phyloP scores from a whole-genome alignment of 2,113 vertebrate genomes.

The Lepus timidus region DNA sequence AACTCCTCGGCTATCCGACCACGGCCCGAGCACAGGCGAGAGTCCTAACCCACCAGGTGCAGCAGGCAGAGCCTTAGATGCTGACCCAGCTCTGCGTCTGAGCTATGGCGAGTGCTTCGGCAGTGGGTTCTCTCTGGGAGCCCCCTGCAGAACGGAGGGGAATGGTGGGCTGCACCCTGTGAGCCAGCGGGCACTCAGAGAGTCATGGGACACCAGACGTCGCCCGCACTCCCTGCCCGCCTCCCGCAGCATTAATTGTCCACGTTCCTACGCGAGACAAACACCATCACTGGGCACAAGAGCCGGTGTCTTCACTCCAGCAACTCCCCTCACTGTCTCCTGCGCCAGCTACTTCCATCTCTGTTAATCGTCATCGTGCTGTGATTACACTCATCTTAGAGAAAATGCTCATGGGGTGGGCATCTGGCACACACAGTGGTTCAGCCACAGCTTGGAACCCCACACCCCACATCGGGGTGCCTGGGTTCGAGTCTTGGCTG shows the following conservation, averaged over 20 bases:
- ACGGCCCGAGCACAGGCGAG: not conserved
- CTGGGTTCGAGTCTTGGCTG: too few species aligned
- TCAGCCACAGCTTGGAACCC: too few species aligned
- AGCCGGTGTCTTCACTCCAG: not conserved
- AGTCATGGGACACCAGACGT: not conserved
- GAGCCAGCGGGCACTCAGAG: not conserved
- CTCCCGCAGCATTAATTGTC: slow-evolving; percentile 55
- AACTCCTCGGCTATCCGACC: not conserved
- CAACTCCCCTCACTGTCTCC: not conserved
- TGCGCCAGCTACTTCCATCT: not conserved
- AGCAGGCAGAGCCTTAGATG: not conserved
- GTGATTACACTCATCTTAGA: not conserved
- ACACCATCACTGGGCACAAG: not conserved
- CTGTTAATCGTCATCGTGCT: slow-evolving; percentile 43
- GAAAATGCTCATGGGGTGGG: too few species aligned
- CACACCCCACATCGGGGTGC: too few species aligned
- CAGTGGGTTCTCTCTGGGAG: not conserved
- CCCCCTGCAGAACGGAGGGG: not conserved
- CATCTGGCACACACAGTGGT: too few species aligned
- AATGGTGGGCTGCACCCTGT: not conserved
- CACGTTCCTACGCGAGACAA: not conserved
- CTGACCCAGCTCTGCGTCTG: not conserved
- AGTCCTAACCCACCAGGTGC: too few species aligned
- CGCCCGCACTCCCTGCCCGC: not conserved
- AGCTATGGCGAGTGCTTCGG: too few species aligned